These are phyloP conservation scores for Caenorhabditis doughertyi DNA, from an alignment of 2,888 invertebrate species.

Conservation along the genomic window DNA sequence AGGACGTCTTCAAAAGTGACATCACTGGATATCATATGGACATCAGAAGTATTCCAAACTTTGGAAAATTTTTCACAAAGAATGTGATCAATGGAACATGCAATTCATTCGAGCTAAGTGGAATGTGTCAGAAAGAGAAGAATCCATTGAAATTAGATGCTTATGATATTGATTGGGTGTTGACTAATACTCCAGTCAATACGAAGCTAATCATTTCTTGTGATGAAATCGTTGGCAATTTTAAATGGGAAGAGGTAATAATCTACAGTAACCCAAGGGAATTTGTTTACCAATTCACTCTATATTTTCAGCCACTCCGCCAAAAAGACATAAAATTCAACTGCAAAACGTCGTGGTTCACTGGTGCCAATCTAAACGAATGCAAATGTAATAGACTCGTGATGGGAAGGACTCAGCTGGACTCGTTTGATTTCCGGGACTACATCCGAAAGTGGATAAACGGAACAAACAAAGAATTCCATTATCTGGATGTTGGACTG, in stretches of 20 bases:
- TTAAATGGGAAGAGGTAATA: slow-evolving; percentile 16
- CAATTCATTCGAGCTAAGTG: slow-evolving; percentile 12
- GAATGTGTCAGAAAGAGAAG: slow-evolving; percentile 1
- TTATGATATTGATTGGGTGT: slow-evolving; percentile 21
- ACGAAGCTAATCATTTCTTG: neutral
- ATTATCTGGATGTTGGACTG: neutral
- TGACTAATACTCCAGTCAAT: slow-evolving; percentile 11
- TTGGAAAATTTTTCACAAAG: slow-evolving; percentile 23
- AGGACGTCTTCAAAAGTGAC: slow-evolving; percentile 1
- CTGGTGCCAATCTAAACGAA: neutral
- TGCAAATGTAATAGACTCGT: slow-evolving; percentile 7
- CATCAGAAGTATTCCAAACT: slow-evolving; percentile 16
- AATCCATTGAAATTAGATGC: slow-evolving; percentile 17
- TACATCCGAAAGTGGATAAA: neutral
- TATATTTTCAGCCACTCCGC: slow-evolving; percentile 8
- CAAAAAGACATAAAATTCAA: slow-evolving; percentile 20
- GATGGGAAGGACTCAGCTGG: neutral
- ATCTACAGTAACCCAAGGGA: neutral
- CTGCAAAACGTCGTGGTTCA: slow-evolving; percentile 5
- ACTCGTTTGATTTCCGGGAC: neutral
- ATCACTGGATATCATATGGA: slow-evolving; percentile 19
- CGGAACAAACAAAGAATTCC: slow-evolving; percentile 9
- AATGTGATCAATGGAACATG: neutral
- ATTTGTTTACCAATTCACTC: neutral
- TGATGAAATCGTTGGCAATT: slow-evolving; percentile 16